These are phyloP conservation scores for Zaprionus capensis DNA, from an alignment of 1,140 invertebrate species.

Conservation along the genomic window DNA sequence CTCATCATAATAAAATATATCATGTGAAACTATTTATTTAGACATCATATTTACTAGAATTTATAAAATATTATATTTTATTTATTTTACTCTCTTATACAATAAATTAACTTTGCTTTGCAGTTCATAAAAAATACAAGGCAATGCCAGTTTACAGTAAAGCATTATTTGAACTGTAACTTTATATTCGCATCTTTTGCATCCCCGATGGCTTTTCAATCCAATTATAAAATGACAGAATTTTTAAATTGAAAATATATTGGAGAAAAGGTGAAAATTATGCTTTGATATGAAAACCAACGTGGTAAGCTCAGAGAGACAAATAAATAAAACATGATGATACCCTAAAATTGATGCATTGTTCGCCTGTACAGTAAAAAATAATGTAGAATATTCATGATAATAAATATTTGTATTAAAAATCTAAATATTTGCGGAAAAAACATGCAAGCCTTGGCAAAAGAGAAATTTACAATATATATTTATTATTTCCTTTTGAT, in stretches of 20 bases:
- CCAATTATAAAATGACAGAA: slow-evolving; percentile 4
- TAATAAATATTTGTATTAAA: neutral
- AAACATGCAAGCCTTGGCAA: too few relatives aligned
- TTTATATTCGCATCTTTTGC: neutral
- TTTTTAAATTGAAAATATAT: neutral
- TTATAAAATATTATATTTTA: neutral
- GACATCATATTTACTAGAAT: too few relatives aligned
- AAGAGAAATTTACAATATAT: too few relatives aligned
- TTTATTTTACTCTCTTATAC: neutral
- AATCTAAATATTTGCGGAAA: neutral
- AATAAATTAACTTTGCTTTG: too few relatives aligned
- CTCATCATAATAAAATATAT: too few relatives aligned
- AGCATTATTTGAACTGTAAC: neutral
- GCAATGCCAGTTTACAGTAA: neutral
- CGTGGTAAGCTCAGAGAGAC: neutral
- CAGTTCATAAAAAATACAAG: neutral
- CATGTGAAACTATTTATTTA: too few relatives aligned
- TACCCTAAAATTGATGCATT: neutral
- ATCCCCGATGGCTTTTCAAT: slow-evolving; percentile 5
- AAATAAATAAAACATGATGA: neutral
- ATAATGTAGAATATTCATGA: neutral
- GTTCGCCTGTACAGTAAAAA: neutral
- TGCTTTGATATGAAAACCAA: slow-evolving; percentile 1
- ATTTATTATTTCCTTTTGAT: too few relatives aligned
- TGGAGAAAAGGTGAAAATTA: neutral